Evolutionary conservation across 2,888 invertebrate genomes (phyloP).

Genomic region (Cephus pulcher): DNA sequence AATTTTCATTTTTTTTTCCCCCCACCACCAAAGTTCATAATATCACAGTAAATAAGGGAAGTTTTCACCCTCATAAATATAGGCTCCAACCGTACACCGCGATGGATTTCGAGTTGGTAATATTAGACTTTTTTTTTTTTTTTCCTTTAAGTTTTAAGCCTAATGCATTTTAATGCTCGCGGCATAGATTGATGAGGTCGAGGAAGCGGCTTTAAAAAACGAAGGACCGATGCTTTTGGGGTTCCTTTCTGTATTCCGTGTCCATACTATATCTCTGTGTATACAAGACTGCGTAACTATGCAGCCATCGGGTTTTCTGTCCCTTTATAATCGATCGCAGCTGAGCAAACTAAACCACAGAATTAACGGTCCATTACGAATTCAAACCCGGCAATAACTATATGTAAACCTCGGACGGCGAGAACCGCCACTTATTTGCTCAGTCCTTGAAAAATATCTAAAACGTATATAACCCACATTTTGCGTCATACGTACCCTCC

Average conservation of each 20-base stretch:
- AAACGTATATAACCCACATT: not conserved
- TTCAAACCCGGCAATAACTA: constrained; percentile 43
- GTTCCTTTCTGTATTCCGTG: not conserved
- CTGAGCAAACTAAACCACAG: constrained; percentile 58
- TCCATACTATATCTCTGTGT: not conserved
- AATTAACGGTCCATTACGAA: constrained; percentile 59
- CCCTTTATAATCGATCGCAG: constrained; percentile 36
- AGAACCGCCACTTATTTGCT: not conserved
- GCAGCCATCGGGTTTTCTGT: not conserved
- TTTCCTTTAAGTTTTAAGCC: constrained; percentile 31
- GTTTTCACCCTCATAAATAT: constrained; percentile 31
- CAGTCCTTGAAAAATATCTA: not conserved
- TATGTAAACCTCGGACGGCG: not conserved
- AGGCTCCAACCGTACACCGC: not conserved
- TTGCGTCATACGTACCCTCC: not conserved
- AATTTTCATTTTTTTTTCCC: constrained; percentile 22
- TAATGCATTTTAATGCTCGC: constrained; percentile 51
- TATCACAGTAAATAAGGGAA: constrained; percentile 26
- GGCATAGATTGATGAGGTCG: constrained; percentile 46
- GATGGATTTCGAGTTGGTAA: constrained; percentile 25
- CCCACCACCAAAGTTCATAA: constrained; percentile 42
- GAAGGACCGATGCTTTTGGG: constrained; percentile 7
- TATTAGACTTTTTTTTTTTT: constrained; percentile 23
- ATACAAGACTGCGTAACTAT: not conserved
- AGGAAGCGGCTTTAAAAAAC: constrained; percentile 41